Percentiles rank a stretch among this genome's conserved stretches.
Conservation (phyloP, 2,888 invertebrate species). For the Cephus rjabovi region DNA sequence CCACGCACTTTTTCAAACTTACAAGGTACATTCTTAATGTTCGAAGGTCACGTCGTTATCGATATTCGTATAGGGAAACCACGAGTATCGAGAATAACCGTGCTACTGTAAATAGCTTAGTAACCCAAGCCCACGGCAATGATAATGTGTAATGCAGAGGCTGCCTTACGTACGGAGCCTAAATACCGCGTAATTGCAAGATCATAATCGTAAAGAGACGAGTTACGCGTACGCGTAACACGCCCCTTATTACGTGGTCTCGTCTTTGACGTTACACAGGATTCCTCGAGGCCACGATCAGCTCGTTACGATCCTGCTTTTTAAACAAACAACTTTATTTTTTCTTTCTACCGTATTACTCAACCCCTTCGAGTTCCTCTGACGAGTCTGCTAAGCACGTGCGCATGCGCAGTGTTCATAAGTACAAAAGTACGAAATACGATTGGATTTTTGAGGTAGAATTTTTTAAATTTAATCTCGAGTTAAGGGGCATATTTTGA, state of each 20-base stretch:
- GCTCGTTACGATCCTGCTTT: not conserved
- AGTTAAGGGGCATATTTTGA: not conserved
- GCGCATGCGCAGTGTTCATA: not conserved
- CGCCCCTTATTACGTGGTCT: not conserved
- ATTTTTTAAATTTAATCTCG: not conserved
- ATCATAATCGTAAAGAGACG: slow-evolving; percentile 5
- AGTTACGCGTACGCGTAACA: slow-evolving; percentile 12
- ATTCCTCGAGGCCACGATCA: not conserved
- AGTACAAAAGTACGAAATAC: not conserved
- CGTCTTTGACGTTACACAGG: not conserved
- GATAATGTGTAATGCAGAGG: not conserved
- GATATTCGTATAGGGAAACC: not conserved
- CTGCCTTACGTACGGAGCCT: not conserved
- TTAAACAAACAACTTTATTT: not conserved
- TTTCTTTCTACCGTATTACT: not conserved
- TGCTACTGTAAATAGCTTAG: not conserved
- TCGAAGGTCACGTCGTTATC: not conserved
- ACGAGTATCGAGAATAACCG: not conserved
- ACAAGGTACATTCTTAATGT: not conserved
- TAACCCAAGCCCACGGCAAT: not conserved
- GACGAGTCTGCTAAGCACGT: not conserved
- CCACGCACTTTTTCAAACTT: not conserved
- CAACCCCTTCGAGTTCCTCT: not conserved
- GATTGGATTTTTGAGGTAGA: not conserved
- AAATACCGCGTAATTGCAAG: not conserved